Evolutionary conservation across 2,888 invertebrate species (phyloP).

Genomic region (Pemphredon lugubris): DNA sequence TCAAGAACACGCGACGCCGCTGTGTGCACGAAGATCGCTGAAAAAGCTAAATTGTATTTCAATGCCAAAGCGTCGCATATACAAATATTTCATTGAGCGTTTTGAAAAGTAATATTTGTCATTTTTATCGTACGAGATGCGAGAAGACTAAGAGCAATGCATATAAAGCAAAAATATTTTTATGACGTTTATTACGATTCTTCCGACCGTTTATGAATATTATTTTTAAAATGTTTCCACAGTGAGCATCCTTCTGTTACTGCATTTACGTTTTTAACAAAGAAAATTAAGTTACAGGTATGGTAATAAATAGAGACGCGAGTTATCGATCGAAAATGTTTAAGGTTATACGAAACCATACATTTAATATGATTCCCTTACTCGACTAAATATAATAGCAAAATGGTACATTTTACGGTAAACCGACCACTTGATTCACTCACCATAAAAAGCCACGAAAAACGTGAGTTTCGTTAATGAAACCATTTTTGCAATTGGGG

Average conservation of each 20-base stretch:
- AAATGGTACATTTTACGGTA: neutral
- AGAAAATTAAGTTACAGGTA: no score
- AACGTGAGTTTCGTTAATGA: slow-evolving; percentile 70
- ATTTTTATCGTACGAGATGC: no score
- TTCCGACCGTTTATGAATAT: no score
- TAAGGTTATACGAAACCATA: slow-evolving; percentile 47
- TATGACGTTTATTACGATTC: no score
- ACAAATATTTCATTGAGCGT: neutral
- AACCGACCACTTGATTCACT: slow-evolving; percentile 61
- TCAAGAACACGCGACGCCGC: slow-evolving; percentile 88
- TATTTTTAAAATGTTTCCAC: no score
- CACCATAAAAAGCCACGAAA: slow-evolving; percentile 68
- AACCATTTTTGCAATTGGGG: slow-evolving; percentile 68
- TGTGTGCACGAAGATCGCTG: slow-evolving; percentile 74
- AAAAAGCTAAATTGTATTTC: slow-evolving; percentile 63
- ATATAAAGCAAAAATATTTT: no score
- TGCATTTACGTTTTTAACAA: no score
- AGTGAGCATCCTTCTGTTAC: no score
- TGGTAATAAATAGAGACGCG: slow-evolving; percentile 6
- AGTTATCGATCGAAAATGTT: slow-evolving; percentile 56
- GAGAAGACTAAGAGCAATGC: no score
- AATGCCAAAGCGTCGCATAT: slow-evolving; percentile 23
- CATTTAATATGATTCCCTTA: neutral
- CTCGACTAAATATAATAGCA: neutral
- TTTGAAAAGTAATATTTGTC: neutral